Conservation (phyloP, 92 coral and sea anemone genomes). For the Nematostella vectensis region DNA sequence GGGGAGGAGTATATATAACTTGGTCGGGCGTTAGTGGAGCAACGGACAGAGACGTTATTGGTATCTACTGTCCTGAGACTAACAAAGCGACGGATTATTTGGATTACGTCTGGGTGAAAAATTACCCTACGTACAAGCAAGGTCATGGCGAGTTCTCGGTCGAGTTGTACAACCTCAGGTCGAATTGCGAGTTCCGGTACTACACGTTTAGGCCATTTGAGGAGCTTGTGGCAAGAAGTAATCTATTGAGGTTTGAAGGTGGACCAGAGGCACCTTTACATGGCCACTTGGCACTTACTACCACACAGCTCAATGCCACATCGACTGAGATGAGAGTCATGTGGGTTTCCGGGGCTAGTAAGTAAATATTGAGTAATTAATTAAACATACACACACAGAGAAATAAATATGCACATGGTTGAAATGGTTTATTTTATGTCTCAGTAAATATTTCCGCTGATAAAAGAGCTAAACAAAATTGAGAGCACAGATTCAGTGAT, state of each 20-base stretch:
- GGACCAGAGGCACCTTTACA: constrained; percentile 79
- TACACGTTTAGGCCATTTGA: constrained; percentile 28
- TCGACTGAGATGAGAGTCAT: constrained; percentile 88
- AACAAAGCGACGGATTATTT: constrained; percentile 49
- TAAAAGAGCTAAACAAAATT: too few species aligned
- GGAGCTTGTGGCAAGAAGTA: constrained; percentile 56
- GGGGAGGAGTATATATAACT: constrained; percentile 59
- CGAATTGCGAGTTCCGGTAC: constrained; percentile 77
- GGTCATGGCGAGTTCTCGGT: constrained; percentile 53
- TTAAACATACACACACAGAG: too few species aligned
- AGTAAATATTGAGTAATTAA: constrained; percentile 13
- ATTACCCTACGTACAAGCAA: constrained; percentile 36
- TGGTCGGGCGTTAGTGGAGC: constrained; percentile 67
- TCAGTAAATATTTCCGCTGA: too few species aligned
- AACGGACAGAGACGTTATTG: constrained; percentile 39
- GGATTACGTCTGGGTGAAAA: constrained; percentile 59
- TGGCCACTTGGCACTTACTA: constrained; percentile 82
- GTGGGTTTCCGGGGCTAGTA: constrained; percentile 95
- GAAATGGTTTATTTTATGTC: too few species aligned
- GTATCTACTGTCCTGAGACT: constrained; percentile 67
- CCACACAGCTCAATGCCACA: too few species aligned
- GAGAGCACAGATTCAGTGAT: too few species aligned
- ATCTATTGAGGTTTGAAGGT: constrained; percentile 66
- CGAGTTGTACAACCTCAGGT: constrained; percentile 55
- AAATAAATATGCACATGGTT: too few species aligned